Evolutionary conservation across 2,797 vertebrate genomes (phyloP), one percentile per base, ranked within the genome.

Genomic region (Coilia nasus): DNA sequence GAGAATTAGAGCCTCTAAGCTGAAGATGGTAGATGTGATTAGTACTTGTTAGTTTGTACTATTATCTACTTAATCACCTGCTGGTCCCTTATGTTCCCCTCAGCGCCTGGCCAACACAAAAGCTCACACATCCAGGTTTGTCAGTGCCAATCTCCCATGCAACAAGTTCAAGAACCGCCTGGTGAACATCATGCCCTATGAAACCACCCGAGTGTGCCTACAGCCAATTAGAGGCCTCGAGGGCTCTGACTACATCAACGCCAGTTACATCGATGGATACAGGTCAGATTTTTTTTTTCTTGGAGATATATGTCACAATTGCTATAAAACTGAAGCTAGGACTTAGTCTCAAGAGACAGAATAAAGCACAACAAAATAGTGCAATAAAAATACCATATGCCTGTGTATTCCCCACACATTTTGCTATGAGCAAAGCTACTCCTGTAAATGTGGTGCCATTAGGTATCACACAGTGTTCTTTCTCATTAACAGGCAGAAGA

Each of bases 91-190:
- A 25, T 21, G 1, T 82, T 71, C 86, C 81, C 47, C 0, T 2
- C 94, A 99, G 98, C 96, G 98, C 35, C 95, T 99, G 47, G 98
- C 98, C 88, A 99, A 98, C 94, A 97, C 97, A 91, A 99, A 99
- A 94, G 98, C 98, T 83, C 98, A 99, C 95, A 99, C 98, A 0
- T 99, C 98, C 75, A 95, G 98, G 87, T 99, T 99, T 86, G 96
- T 99, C 93, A 99, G 97, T 1, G 98, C 98, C 95, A 99, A 99
- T 92, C 96, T 99, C 88, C 98, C 98, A 6, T 99, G 98, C 94
- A 99, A 99, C 97, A 99, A 99, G 91, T 99, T 99, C 94, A 99
- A 99, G 95, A 99, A 99, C 90, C 97, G 98, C 90, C 96, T 99
- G 83, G 98, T 99, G 62, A 99, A 99, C 95, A 98, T 99, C 93